A percentile compares a stretch with the other conserved stretches of the same genome.
phyloP scores from a whole-genome alignment of 1,140 invertebrate species.

The Drosophila sp. region DNA sequence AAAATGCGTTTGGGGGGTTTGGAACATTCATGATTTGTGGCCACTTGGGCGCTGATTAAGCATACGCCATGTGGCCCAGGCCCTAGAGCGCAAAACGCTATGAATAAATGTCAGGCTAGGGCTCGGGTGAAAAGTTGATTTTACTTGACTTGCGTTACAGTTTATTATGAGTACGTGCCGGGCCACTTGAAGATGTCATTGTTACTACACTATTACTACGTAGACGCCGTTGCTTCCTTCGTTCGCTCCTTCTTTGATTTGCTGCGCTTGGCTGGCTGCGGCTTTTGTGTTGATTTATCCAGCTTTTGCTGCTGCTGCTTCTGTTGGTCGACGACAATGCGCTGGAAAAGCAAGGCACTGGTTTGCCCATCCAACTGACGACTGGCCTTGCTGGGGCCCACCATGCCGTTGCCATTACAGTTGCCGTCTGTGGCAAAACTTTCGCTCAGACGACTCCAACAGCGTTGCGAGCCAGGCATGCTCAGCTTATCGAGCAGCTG shows the following conservation, averaged over 20 bases:
- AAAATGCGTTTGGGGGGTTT: conserved; percentile 17
- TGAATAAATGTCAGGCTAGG: conserved; percentile 58
- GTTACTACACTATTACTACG: not conserved
- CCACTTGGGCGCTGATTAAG: conserved; percentile 49
- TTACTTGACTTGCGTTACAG: conserved; percentile 39
- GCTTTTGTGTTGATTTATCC: conserved; percentile 37
- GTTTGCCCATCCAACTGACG: conserved; percentile 45
- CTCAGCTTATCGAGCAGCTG: conserved; percentile 88
- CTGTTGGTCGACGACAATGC: conserved; percentile 60
- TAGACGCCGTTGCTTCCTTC: conserved; percentile 25
- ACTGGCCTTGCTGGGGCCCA: not conserved
- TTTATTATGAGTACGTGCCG: conserved; percentile 62
- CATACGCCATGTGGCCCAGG: conserved; percentile 42
- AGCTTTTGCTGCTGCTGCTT: conserved; percentile 4
- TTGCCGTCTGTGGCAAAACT: conserved; percentile 40
- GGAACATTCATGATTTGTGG: conserved; percentile 45
- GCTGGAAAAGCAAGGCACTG: conserved; percentile 71
- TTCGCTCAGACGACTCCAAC: conserved; percentile 83
- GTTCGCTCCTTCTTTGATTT: conserved; percentile 64
- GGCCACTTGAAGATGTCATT: conserved; percentile 44
- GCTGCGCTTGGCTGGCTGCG: conserved; percentile 50
- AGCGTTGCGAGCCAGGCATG: conserved; percentile 84
- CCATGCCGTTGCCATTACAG: not conserved
- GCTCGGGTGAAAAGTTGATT: conserved; percentile 8
- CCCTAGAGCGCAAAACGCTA: conserved; percentile 20